Evolutionary conservation across 2,113 vertebrate genomes (phyloP).

Genomic region (Archilochus colubris): DNA sequence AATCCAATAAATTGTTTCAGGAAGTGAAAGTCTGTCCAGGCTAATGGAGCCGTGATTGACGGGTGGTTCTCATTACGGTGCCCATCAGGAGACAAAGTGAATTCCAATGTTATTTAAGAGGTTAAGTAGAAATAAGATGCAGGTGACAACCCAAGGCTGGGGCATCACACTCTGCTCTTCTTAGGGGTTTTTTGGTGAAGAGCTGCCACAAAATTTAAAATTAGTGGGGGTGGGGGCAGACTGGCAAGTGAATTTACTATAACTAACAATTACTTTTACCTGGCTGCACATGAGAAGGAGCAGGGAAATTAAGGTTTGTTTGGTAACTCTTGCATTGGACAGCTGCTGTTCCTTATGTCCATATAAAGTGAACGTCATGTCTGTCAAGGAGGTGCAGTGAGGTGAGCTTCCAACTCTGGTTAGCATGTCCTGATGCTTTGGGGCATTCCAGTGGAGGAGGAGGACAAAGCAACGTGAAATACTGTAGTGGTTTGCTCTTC

Average conservation of each 20-base stretch:
- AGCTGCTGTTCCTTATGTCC: not conserved
- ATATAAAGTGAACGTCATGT: rapidly evolving
- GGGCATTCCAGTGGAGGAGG: not conserved
- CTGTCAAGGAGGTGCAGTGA: not conserved
- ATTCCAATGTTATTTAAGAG: conserved; percentile 72
- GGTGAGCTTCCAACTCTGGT: not conserved
- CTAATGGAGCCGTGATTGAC: conserved; percentile 86
- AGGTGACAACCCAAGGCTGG: conserved; percentile 63
- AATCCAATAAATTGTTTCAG: conserved; percentile 86
- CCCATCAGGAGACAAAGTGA: conserved; percentile 77
- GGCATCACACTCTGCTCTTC: not conserved
- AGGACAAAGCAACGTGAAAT: not conserved
- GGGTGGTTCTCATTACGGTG: conserved; percentile 79
- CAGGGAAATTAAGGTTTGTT: not conserved
- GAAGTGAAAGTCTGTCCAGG: conserved; percentile 81
- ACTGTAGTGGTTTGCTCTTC: not conserved
- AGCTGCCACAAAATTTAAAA: not conserved
- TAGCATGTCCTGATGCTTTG: not conserved
- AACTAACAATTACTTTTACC: not conserved
- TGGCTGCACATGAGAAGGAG: not conserved
- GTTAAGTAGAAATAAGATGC: conserved; percentile 70
- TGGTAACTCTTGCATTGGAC: not conserved
- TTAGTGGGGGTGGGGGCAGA: not conserved
- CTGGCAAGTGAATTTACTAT: rapidly evolving
- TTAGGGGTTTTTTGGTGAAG: not conserved